phyloP scores from a whole-genome alignment of 2,113 vertebrate species.

The Copsychus sechellarum region DNA sequence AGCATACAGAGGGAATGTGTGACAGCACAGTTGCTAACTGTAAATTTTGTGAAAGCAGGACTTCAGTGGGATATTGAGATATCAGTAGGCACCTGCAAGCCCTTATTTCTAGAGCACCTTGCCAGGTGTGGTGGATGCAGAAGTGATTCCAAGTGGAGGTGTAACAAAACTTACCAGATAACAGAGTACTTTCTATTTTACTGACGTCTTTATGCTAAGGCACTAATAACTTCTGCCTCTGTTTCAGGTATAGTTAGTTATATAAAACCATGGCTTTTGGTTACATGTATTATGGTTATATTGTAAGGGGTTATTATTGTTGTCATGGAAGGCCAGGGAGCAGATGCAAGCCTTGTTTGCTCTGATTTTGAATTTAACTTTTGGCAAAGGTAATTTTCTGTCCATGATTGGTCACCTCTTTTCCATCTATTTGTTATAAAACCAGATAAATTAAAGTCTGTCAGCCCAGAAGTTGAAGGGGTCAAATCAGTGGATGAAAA shows the following conservation, averaged over 20 bases:
- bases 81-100: neutral
- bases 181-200: neutral
- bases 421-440: neutral
- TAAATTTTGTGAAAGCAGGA: neutral
- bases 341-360: slow-evolving; percentile 5
- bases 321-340: neutral
- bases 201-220: neutral
- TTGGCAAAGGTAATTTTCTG: neutral
- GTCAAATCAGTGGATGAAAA: neutral
- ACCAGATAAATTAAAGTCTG: neutral
- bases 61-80: neutral
- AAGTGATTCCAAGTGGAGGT: neutral
- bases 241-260: neutral
- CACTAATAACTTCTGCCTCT: neutral
- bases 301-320: neutral
- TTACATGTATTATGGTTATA: neutral
- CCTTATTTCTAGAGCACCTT: neutral
- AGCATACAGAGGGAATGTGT: neutral
- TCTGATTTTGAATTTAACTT: slow-evolving; percentile 2
- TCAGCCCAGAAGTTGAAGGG: neutral
- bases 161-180: neutral
- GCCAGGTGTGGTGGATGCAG: neutral
- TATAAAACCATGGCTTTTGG: no score
- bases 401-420: neutral
- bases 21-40: neutral